Evolutionary conservation across 1,140 invertebrate genomes (phyloP).

Genomic region (Holcopasites calliopsidis): DNA sequence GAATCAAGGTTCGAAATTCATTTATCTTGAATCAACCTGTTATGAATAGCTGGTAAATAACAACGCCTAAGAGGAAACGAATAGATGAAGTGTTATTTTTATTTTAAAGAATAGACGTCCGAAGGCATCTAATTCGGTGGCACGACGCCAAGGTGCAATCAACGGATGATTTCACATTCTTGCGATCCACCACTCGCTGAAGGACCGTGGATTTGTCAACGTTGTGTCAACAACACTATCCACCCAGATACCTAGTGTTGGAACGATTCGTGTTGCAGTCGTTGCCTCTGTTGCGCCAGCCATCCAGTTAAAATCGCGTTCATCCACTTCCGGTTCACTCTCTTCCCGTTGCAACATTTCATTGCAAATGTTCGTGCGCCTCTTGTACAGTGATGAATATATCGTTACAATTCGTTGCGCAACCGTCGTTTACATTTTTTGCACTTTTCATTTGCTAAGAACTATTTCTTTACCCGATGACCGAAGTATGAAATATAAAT

Average conservation of each 20-base stretch:
- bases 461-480: too few species aligned
- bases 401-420: background rate
- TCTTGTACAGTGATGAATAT: slow-evolving; percentile 14
- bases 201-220: background rate
- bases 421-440: background rate
- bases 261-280: background rate
- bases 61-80: too few species aligned
- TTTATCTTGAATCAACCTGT: too few species aligned
- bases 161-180: background rate
- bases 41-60: too few species aligned
- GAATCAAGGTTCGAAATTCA: too few species aligned
- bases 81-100: too few species aligned
- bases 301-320: slow-evolving; percentile 69
- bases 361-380: background rate
- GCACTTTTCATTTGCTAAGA: background rate
- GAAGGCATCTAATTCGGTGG: background rate
- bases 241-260: slow-evolving; percentile 13
- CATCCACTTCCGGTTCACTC: slow-evolving; percentile 73
- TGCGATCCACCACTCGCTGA: background rate
- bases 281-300: slow-evolving; percentile 1
- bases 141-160: background rate
- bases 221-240: slow-evolving; percentile 11
- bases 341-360: slow-evolving; percentile 3
- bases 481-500: too few species aligned
- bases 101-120: too few species aligned